These are phyloP conservation scores for Apis dorsata DNA, from an alignment of 1,140 invertebrate species.

Conservation along the genomic window DNA sequence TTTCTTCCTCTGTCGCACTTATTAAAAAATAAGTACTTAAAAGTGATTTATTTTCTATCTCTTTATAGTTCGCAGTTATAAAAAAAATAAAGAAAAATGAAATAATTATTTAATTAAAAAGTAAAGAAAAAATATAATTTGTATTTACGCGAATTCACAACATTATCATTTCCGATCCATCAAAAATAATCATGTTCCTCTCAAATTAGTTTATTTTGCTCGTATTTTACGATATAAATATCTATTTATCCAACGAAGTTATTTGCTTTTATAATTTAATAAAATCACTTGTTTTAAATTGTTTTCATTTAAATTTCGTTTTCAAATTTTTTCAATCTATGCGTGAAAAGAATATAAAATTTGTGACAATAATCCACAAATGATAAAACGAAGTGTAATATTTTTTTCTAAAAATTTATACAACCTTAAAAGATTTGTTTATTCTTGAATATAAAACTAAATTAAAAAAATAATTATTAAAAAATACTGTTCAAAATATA, in stretches of 20 bases:
- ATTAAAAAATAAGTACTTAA: not conserved
- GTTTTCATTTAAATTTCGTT: not conserved
- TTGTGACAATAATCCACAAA: too few species aligned
- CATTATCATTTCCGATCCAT: not conserved
- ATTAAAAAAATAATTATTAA: too few species aligned
- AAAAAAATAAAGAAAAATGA: too few species aligned
- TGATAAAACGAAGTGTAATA: too few species aligned
- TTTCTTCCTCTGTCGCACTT: not conserved
- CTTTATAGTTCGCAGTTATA: not conserved
- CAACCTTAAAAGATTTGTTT: too few species aligned
- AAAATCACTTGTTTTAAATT: not conserved
- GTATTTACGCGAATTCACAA: too few species aligned
- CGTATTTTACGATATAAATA: not conserved
- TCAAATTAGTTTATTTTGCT: not conserved
- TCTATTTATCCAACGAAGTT: not conserved
- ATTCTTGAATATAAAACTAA: too few species aligned
- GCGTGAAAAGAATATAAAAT: too few species aligned
- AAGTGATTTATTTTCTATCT: conserved; percentile 22
- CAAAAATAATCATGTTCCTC: not conserved
- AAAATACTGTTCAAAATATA: too few species aligned
- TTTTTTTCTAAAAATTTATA: too few species aligned
- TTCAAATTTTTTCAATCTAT: not conserved
- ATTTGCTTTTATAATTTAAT: not conserved
- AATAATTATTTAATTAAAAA: not conserved
- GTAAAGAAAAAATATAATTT: too few species aligned